phyloP scores from a whole-genome alignment of 2,113 vertebrate genomes.

The Charadrius vociferus region DNA sequence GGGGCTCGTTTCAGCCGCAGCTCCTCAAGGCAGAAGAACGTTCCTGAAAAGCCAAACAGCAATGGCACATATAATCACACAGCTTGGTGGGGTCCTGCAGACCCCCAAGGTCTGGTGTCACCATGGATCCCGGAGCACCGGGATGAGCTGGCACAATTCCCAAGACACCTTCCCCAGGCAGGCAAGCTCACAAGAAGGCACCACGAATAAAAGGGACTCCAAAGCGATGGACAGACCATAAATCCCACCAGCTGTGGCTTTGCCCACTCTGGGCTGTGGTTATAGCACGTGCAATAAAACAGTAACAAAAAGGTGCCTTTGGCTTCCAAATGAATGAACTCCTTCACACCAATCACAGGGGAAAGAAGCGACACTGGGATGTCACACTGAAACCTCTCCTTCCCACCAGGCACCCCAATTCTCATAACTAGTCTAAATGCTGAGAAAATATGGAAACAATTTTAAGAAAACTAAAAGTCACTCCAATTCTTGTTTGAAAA shows the following conservation, averaged over 20 bases:
- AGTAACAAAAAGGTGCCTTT: background rate
- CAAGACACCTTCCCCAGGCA: background rate
- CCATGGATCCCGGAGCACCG: accelerated
- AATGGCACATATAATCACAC: background rate
- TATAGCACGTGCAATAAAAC: accelerated
- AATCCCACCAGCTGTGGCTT: background rate
- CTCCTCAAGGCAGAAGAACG: background rate
- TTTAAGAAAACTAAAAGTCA: background rate
- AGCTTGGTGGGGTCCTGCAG: accelerated
- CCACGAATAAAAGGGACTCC: background rate
- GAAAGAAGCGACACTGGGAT: background rate
- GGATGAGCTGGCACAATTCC: background rate
- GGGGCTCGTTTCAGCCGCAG: background rate
- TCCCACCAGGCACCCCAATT: background rate
- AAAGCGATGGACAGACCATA: accelerated
- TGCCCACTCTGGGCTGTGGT: accelerated
- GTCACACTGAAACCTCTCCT: background rate
- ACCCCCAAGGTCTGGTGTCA: background rate
- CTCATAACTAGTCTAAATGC: accelerated
- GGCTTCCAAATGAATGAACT: background rate
- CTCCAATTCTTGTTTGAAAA: background rate
- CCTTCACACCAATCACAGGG: no score
- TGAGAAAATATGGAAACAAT: background rate
- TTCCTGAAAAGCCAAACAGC: background rate
- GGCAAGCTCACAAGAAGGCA: background rate